These are phyloP conservation scores for Achlya flavicornis DNA, from an alignment of 2,888 invertebrate species.

Conservation along the genomic window DNA sequence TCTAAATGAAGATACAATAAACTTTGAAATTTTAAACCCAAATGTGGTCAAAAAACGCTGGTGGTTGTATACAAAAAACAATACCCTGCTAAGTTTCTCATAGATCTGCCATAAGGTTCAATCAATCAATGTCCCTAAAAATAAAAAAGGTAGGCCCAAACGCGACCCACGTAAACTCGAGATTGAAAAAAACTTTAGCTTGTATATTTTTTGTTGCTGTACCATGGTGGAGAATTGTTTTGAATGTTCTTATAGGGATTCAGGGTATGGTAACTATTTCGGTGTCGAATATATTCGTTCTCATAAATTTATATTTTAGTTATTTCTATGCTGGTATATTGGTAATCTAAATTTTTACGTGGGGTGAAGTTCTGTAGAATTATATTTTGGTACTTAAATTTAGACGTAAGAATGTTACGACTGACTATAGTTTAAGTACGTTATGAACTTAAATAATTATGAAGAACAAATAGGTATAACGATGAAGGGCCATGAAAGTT, in stretches of 20 bases:
- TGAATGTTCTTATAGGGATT: slow-evolving; percentile 62
- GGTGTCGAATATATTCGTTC: slow-evolving; percentile 41
- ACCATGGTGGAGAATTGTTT: slow-evolving; percentile 65
- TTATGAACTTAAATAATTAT: no score
- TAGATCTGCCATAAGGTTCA: slow-evolving; percentile 77
- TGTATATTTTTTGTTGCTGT: slow-evolving; percentile 68
- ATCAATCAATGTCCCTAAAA: slow-evolving; percentile 82
- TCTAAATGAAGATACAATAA: slow-evolving; percentile 79
- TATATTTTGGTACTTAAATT: not conserved
- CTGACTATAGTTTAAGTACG: no score
- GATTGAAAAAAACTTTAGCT: slow-evolving; percentile 68
- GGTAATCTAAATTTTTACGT: not conserved
- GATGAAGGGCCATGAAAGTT: no score
- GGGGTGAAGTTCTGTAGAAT: not conserved
- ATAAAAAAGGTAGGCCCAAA: slow-evolving; percentile 72
- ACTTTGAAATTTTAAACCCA: slow-evolving; percentile 56
- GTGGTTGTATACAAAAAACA: slow-evolving; percentile 63
- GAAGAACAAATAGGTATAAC: no score
- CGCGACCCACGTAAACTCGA: slow-evolving; percentile 79
- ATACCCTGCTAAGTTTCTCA: slow-evolving; percentile 74
- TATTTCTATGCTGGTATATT: not conserved
- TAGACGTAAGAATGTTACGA: not conserved
- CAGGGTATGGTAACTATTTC: slow-evolving; percentile 53
- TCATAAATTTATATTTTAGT: slow-evolving; percentile 7
- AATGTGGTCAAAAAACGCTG: slow-evolving; percentile 48